Evolutionary conservation across 2,113 vertebrate species (phyloP), one percentile per base, ranked within the genome.

Genomic region (Alethe diademata): DNA sequence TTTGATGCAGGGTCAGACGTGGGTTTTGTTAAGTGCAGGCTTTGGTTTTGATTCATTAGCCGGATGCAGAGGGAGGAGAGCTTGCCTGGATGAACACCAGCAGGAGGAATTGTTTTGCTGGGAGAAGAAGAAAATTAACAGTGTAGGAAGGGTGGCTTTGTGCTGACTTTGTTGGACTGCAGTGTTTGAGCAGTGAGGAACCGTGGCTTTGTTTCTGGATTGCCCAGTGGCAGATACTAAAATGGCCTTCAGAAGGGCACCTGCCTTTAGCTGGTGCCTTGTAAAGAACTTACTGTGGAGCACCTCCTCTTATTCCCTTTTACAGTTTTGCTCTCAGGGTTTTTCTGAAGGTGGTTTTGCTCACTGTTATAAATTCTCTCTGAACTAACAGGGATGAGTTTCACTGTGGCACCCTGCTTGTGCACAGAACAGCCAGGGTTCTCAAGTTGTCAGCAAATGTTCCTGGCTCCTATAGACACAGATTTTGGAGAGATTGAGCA

Each of bases 21-120:
- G 87, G 91, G 36, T 43, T 89, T 87, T 82, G 81, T 71, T 50
- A 88, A 84, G 78, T 64, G 54, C 80, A 24, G 74, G 81, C 90
- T 74, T 92, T 80, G 72, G 19, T 94, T 96, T 91, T 75, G 83
- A 85, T 90, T 74, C 75, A 61, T 95, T 92, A 92, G 56, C 65
- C 31, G 40, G 43, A 58, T 74, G 47, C 14, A 26, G 75, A 65
- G 82, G 94, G 88, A 78, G 89, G 92, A 78, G 61, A 92, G 33
- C 75, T 86, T 24, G 72, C 56, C 36, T 40, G 19, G 78, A 22
- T 3, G 12, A 78, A n/a, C 40, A 36, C 20, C 86, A 65, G 38
- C 60, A 64, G 67, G 47, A 86, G 38, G 29, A 62, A 54, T 60
- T 57, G 61, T 72, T 95, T 80, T 81, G 72, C 70, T 90, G 50